Evolutionary conservation across 2,797 vertebrate genomes (phyloP).

Genomic region (Anniella stebbinsi): DNA sequence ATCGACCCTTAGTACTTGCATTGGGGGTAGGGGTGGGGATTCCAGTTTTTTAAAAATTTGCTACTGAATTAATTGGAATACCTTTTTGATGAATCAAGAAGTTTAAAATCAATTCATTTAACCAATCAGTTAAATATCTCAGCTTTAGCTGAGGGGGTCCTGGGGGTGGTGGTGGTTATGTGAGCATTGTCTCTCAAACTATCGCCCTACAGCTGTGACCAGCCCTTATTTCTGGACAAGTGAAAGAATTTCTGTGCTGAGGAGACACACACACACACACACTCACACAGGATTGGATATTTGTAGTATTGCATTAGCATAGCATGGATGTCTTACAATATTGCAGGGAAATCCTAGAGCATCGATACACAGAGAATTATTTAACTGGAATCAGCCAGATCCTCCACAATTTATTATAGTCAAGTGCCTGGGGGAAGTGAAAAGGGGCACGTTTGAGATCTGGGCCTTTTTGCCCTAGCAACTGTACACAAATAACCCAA

Average conservation of each 20-base stretch:
- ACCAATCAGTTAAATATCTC: background rate
- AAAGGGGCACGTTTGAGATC: background rate
- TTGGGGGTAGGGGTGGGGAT: too few species aligned
- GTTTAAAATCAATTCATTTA: background rate
- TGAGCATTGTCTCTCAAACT: background rate
- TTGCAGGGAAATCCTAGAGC: background rate
- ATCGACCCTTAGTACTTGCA: background rate
- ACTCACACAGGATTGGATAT: background rate
- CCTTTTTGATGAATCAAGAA: background rate
- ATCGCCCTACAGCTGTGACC: background rate
- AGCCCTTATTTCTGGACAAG: background rate
- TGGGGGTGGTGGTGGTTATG: too few species aligned
- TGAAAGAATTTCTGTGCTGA: background rate
- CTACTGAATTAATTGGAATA: background rate
- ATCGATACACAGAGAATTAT: background rate
- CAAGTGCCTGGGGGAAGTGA: background rate
- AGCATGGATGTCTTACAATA: background rate
- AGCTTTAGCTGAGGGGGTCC: background rate
- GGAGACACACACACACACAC: background rate
- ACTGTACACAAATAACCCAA: slow-evolving; percentile 18
- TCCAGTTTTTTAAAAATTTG: too few species aligned
- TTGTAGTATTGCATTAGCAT: background rate
- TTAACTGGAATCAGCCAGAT: background rate
- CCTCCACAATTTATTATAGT: slow-evolving; percentile 34
- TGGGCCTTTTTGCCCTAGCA: slow-evolving; percentile 6